These are phyloP conservation scores for Camptogramma bilineatum DNA, from an alignment of 2,888 invertebrate genomes.

Conservation along the genomic window DNA sequence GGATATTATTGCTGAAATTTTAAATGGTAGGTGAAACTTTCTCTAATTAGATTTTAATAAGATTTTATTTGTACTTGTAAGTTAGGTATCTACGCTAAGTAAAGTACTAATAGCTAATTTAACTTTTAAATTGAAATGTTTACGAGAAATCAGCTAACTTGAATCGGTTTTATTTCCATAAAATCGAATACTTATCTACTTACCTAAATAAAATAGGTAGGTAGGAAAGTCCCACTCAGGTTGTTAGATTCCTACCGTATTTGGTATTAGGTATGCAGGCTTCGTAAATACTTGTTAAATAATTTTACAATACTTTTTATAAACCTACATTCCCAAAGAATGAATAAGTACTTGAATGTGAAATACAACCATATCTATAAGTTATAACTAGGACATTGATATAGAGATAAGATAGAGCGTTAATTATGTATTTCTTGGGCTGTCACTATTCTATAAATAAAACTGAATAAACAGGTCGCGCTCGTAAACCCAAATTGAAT, in stretches of 20 bases:
- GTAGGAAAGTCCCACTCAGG: neutral
- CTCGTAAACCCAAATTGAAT: constrained; percentile 32
- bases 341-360: neutral
- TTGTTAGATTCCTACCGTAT: neutral
- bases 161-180: constrained; percentile 8
- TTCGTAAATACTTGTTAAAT: neutral
- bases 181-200: neutral
- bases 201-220: neutral
- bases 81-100: constrained; percentile 9
- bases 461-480: constrained; percentile 37
- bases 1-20: constrained; percentile 67
- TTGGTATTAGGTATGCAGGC: neutral
- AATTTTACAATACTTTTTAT: neutral
- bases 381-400: constrained; percentile 62
- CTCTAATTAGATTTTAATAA: constrained; percentile 41
- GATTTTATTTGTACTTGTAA: constrained; percentile 25
- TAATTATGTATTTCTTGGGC: constrained; percentile 50
- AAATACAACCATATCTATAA: constrained; percentile 56
- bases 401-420: constrained; percentile 63
- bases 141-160: neutral
- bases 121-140: constrained; percentile 12
- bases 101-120: constrained; percentile 3
- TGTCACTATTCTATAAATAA: constrained; percentile 30
- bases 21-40: constrained; percentile 76
- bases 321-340: neutral